Evolutionary conservation across 2,113 vertebrate genomes (phyloP).

Genomic region (Grammomys surdaster): DNA sequence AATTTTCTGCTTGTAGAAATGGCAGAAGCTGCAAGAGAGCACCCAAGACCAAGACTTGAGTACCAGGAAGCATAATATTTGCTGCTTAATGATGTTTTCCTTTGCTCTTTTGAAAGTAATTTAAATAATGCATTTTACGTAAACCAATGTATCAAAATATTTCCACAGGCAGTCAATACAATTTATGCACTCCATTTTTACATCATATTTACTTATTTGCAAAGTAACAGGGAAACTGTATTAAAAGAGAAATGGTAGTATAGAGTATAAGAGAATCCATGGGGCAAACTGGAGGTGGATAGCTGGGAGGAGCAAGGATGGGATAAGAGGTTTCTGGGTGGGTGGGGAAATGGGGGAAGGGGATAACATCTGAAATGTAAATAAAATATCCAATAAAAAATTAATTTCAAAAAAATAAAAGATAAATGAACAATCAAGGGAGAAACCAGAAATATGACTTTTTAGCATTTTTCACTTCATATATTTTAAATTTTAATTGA

Average conservation of each 20-base stretch:
- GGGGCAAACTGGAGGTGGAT: neutral
- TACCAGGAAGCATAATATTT: neutral
- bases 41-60: neutral
- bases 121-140: neutral
- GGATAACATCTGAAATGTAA: too few species aligned
- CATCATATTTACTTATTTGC: neutral
- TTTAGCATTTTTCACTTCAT: neutral
- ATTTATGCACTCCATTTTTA: neutral
- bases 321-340: too few species aligned
- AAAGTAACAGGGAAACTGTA: neutral
- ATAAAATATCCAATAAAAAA: neutral
- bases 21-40: neutral
- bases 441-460: neutral
- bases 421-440: neutral
- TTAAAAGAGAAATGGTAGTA: neutral
- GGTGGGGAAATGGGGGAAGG: too few species aligned
- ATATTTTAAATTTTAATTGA: conserved; percentile 3
- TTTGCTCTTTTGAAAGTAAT: neutral
- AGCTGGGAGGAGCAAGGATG: neutral
- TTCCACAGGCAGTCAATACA: neutral
- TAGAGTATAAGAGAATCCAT: neutral
- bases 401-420: neutral
- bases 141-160: neutral
- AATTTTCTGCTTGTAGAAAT: neutral
- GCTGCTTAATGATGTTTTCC: neutral